Conservation (phyloP, 2,888 invertebrate genomes). For the Lamellibrachia columna region DNA sequence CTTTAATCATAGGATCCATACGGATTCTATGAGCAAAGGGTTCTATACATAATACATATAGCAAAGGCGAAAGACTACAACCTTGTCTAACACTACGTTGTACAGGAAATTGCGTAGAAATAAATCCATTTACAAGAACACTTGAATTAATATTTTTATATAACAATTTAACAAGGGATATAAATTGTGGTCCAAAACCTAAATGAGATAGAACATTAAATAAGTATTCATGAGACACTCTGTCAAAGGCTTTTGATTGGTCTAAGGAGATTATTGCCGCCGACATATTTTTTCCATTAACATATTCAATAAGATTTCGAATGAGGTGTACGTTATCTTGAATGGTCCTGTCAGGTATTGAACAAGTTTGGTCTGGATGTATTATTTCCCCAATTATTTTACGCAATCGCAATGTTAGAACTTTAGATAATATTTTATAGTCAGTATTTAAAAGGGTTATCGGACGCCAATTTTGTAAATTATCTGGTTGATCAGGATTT, state of each 20-base stretch:
- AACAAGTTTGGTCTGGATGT: not conserved
- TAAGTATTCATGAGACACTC: slow-evolving; percentile 21
- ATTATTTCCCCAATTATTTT: not conserved
- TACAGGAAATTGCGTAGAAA: not conserved
- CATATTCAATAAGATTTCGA: not conserved
- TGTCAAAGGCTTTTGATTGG: slow-evolving; percentile 27
- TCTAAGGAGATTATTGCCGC: not conserved
- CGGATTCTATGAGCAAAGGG: slow-evolving; percentile 21
- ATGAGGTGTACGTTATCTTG: not conserved
- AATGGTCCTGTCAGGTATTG: slow-evolving; percentile 19
- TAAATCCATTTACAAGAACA: slow-evolving; percentile 20
- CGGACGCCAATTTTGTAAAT: slow-evolving; percentile 14
- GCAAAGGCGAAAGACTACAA: not conserved
- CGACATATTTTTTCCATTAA: not conserved
- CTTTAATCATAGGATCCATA: not conserved
- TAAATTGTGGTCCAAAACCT: slow-evolving; percentile 22
- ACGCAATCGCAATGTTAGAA: not conserved
- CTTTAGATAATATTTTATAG: slow-evolving; percentile 26
- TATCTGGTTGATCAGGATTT: not conserved
- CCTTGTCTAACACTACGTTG: not conserved
- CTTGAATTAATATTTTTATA: not conserved
- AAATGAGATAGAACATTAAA: not conserved
- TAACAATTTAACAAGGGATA: not conserved
- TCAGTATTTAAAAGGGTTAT: no score
- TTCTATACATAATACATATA: slow-evolving; percentile 24